Evolutionary conservation across 2,113 vertebrate species (phyloP).

Genomic region (Chionodraco myersi): DNA sequence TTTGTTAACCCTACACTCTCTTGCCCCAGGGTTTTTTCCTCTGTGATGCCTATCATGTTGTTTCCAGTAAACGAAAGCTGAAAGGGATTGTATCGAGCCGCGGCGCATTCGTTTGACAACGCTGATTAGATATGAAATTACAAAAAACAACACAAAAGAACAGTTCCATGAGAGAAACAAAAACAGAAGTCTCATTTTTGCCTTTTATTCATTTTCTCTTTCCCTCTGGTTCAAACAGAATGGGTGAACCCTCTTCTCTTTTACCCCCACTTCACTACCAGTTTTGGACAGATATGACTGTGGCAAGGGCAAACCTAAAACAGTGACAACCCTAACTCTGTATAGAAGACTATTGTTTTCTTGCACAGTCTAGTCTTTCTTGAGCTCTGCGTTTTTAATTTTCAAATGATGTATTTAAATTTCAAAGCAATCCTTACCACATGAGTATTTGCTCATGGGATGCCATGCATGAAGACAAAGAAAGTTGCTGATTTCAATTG

Average conservation of each 20-base stretch:
- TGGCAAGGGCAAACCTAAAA: conserved; percentile 66
- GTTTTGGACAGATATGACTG: conserved; percentile 65
- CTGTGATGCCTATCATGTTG: conserved; percentile 81
- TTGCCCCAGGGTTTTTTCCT: conserved; percentile 58
- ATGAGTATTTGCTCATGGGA: conserved; percentile 76
- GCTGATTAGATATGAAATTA: conserved; percentile 74
- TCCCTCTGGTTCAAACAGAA: conserved; percentile 79
- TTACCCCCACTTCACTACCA: conserved; percentile 58
- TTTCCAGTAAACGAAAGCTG: conserved; percentile 85
- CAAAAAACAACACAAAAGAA: conserved; percentile 52
- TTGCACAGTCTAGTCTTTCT: conserved; percentile 66
- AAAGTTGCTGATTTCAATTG: conserved; percentile 82
- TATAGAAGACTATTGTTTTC: conserved; percentile 79
- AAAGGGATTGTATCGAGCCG: conserved; percentile 75
- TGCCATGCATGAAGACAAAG: conserved; percentile 78
- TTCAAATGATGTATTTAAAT: conserved; percentile 78
- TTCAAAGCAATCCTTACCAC: conserved; percentile 82
- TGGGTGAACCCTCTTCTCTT: conserved; percentile 53
- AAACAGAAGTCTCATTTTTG: conserved; percentile 45
- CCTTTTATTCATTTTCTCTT: conserved; percentile 28
- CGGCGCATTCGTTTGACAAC: conserved; percentile 70
- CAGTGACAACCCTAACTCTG: conserved; percentile 56
- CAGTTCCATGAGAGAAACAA: conserved; percentile 34
- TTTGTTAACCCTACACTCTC: conserved; percentile 70
- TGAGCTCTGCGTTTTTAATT: conserved; percentile 58